Evolutionary conservation across 2,797 vertebrate genomes (phyloP), one percentile per base, ranked within the genome.

Genomic region (Paguma larvata): DNA sequence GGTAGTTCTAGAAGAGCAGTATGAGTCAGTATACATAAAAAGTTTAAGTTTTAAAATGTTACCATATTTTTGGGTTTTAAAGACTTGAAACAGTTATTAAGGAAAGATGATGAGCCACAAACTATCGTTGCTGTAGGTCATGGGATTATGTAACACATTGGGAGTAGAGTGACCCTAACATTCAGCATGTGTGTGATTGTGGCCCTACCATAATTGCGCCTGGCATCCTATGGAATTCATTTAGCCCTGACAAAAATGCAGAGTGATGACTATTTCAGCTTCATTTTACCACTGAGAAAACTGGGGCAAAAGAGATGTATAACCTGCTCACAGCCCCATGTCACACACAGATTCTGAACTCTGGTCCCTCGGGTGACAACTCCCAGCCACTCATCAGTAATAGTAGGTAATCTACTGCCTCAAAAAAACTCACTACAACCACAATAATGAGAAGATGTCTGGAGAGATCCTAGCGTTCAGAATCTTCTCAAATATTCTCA

Each of bases 261-360:
- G 62, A 56, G 14, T 44, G 46, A 78, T 21, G 62, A 10, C 30
- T 59, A 68, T 56, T 56, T 67, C 44, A 65, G 51, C 80, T 10
- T 25, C n/a, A 92, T 72, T 77, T 82, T 18, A 53, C 63, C 34
- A 56, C 38, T 16, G 63, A 93, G 70, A 88, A 77, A 96, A 79
- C 27, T 48, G 27, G 16, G 6, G 41, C 21, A 68, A 75, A 83
- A 59, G 41, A 73, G 16, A 44, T 46, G 13, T 70, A 56, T 38
- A 68, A 63, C 51, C 77, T 84, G 21, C 56, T 44, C 67, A 32
- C 6, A 6, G 44, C 27, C 38, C 11, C 23, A 77, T 51, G 9
- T 70, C 38, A 73, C 48, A 77, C n/a, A 21, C 82, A 77, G 8
- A 68, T 59, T 68, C 32, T 82, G n/a, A 89, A 94, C 32, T 62